phyloP scores from a whole-genome alignment of 2,888 invertebrate species.

The Epsilonema sp. region DNA sequence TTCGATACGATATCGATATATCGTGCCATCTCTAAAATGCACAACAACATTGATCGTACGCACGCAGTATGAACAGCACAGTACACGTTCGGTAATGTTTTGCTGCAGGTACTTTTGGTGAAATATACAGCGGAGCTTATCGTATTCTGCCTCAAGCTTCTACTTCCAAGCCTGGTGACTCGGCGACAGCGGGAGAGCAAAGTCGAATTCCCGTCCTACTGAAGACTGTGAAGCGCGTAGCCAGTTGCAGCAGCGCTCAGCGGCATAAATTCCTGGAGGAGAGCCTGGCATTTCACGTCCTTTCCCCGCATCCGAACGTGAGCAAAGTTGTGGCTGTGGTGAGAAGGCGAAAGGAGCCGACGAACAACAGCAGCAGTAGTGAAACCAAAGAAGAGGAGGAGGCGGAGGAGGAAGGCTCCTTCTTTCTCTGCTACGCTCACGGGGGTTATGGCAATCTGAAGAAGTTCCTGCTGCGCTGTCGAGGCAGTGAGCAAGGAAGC shows the following conservation, averaged over 20 bases:
- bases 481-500: conserved; percentile 9
- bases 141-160: too few relatives aligned
- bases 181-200: conserved; percentile 6
- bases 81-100: not conserved
- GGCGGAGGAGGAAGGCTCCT: too few relatives aligned
- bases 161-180: not conserved
- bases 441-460: conserved; percentile 25
- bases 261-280: conserved; percentile 21
- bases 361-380: too few relatives aligned
- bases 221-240: conserved; percentile 16
- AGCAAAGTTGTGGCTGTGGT: conserved; percentile 14
- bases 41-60: not conserved
- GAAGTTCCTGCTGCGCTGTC: conserved; percentile 21
- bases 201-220: conserved; percentile 18
- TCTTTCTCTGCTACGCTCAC: conserved; percentile 4
- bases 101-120: conserved; percentile 21
- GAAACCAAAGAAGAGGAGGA: too few relatives aligned
- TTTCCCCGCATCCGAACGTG: conserved; percentile 21
- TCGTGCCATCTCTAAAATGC: too few relatives aligned
- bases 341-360: not conserved
- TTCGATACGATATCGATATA: too few relatives aligned
- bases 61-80: not conserved
- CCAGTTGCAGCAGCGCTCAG: conserved; percentile 18
- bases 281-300: conserved; percentile 19
- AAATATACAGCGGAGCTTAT: too few relatives aligned